Conservation (phyloP, 2,113 vertebrate genomes). For the Sylvicapra grimmia region DNA sequence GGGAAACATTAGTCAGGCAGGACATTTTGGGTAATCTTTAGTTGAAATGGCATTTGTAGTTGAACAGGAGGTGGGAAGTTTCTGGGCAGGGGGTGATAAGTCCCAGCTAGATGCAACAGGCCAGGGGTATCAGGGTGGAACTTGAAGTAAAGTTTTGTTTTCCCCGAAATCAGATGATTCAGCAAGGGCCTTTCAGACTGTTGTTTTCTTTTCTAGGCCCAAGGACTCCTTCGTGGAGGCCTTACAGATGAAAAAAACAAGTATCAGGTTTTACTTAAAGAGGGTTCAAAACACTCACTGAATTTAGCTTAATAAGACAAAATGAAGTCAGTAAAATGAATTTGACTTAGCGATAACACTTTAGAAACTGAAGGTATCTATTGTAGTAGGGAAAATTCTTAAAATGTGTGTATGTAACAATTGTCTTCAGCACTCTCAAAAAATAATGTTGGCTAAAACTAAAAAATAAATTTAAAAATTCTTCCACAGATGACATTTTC, state of each 20-base stretch:
- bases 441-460: not conserved
- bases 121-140: not conserved
- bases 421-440: not conserved
- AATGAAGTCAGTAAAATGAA: slow-evolving; percentile 42
- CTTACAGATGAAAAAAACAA: slow-evolving; percentile 20
- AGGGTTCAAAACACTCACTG: slow-evolving; percentile 27
- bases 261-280: not conserved
- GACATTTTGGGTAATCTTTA: not conserved
- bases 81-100: not conserved
- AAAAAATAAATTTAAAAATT: not conserved
- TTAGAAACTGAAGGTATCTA: slow-evolving; percentile 49
- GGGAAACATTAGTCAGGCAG: not conserved
- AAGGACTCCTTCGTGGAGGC: not conserved
- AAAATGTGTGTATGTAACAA: not conserved
- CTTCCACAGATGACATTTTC: slow-evolving; percentile 14
- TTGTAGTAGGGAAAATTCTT: not conserved
- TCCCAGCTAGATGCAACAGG: not conserved
- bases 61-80: not conserved
- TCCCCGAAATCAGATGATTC: not conserved
- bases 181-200: not conserved
- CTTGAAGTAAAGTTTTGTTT: not conserved
- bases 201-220: not conserved
- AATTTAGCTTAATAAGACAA: slow-evolving; percentile 52
- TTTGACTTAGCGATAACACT: slow-evolving; percentile 38
- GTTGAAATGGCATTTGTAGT: not conserved